These are phyloP conservation scores for Spea multiplicata DNA, from an alignment of 2,113 vertebrate species.

Conservation along the genomic window DNA sequence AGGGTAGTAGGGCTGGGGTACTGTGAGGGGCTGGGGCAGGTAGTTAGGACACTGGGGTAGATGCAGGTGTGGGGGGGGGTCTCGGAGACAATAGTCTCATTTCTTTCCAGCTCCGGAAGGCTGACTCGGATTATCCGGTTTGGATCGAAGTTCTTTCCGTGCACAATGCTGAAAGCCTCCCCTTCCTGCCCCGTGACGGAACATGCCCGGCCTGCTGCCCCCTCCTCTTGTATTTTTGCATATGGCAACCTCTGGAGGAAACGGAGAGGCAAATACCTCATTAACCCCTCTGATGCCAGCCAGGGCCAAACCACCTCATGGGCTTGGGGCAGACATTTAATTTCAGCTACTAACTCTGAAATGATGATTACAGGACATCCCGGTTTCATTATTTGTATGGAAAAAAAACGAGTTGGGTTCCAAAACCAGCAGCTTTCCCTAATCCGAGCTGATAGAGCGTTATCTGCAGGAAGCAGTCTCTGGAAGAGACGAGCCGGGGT, in stretches of 20 bases:
- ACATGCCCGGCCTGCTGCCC: neutral
- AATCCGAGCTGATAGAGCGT: neutral
- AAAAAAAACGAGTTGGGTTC: too few relatives aligned
- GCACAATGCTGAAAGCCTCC: constrained; percentile 4
- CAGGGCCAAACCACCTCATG: neutral
- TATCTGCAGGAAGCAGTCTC: neutral
- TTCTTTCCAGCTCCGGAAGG: constrained; percentile 21
- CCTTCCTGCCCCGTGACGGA: constrained; percentile 15
- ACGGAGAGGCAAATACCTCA: too few relatives aligned
- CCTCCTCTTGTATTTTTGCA: neutral
- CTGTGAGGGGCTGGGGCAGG: neutral
- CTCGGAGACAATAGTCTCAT: neutral
- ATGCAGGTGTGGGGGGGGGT: neutral
- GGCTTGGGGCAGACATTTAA: too few relatives aligned
- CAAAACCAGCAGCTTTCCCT: too few relatives aligned
- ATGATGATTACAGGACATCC: too few relatives aligned
- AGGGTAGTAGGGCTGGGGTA: neutral
- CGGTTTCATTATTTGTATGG: too few relatives aligned
- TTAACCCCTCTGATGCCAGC: neutral
- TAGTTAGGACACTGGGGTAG: neutral
- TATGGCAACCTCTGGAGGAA: neutral
- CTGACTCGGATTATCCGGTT: constrained; percentile 9
- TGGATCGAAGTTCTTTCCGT: neutral
- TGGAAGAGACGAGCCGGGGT: too few relatives aligned
- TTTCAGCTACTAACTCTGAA: too few relatives aligned